Base-by-base conservation (phyloP, 2,797 vertebrate genomes). In the Mycteria americana region DNA sequence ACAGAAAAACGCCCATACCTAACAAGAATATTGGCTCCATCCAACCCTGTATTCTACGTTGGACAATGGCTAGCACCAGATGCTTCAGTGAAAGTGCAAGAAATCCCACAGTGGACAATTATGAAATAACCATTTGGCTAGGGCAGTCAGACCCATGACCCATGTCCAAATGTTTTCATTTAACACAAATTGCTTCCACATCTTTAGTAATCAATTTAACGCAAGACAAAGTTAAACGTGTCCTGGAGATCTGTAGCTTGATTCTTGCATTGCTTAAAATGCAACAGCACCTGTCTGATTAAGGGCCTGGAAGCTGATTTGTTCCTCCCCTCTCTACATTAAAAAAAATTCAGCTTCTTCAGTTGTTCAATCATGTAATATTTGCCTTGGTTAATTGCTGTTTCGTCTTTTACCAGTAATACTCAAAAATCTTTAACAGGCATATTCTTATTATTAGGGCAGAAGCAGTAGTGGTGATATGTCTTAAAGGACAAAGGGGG, bases 121-220 rank as follows among this genome's bases (percentile, higher is more conserved):
- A 78, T n/a, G 65, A 95, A 92, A 89, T 85, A 94, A 81, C 46
- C 57, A 65, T 85, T 96, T 96, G 76, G 50, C 54, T 82, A 74
- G 56, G 53, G 65, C 73, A 85, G 35, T 84, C 41, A 81, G 79
- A 83, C 39, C 82, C 75, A 73, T 96, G 93, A 96, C 84, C 73
- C 91, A 74, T 90, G 70, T 96, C 88, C 85, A 94, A 96, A 93
- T 82, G 67, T 69, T 87, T 96, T 93, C 59, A 88, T 94, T 94
- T 85, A 76, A 95, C 73, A 79, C 63, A 93, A 92, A 95, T 92
- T 97, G 56, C 73, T 95, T 88, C 65, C 41, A 92, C 74, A 79
- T 94, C 64, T 95, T 96, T 80, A 82, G 67, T 85, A 96, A 95
- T 95, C 83, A 92, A 68, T 96, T 93, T 95, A 90, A 85, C 9